A percentile compares a stretch with the other conserved stretches of the same genome.
Evolutionary conservation across 2,888 invertebrate genomes (phyloP).

Genomic region (Luperina testacea): DNA sequence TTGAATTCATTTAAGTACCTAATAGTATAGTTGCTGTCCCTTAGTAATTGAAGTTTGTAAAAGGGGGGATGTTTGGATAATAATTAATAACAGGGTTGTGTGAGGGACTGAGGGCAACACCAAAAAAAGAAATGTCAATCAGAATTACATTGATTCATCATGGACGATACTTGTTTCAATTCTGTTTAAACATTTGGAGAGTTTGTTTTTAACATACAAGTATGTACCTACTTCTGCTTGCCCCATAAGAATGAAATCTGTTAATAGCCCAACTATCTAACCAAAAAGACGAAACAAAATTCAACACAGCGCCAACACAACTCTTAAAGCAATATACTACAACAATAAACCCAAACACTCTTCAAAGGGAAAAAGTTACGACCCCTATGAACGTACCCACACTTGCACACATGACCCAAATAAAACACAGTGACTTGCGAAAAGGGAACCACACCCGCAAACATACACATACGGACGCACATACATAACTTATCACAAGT

Average conservation of each 20-base stretch:
- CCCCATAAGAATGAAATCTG: background rate
- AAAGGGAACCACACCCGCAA: slow-evolving; percentile 28
- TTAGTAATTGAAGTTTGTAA: too few species aligned
- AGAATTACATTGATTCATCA: too few species aligned
- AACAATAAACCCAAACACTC: slow-evolving; percentile 41
- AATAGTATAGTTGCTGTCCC: too few species aligned
- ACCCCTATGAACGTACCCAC: slow-evolving; percentile 39
- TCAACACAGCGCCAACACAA: slow-evolving; percentile 19
- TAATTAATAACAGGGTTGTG: too few species aligned
- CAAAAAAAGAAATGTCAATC: too few species aligned
- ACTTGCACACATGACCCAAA: slow-evolving; percentile 55
- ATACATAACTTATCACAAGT: slow-evolving; percentile 41
- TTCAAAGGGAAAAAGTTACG: slow-evolving; percentile 47
- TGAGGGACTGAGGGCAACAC: too few species aligned
- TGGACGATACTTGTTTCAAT: too few species aligned
- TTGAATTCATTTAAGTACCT: too few species aligned
- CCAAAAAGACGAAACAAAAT: slow-evolving; percentile 6
- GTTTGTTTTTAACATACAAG: background rate
- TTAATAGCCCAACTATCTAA: background rate
- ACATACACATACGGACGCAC: slow-evolving; percentile 16
- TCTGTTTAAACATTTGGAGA: too few species aligned
- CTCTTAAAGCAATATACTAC: slow-evolving; percentile 25
- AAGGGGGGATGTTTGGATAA: too few species aligned
- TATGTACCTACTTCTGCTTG: background rate
- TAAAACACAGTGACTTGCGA: slow-evolving; percentile 54